Base-by-base conservation (phyloP, 2,888 invertebrate species). In the Salticus scenicus region DNA sequence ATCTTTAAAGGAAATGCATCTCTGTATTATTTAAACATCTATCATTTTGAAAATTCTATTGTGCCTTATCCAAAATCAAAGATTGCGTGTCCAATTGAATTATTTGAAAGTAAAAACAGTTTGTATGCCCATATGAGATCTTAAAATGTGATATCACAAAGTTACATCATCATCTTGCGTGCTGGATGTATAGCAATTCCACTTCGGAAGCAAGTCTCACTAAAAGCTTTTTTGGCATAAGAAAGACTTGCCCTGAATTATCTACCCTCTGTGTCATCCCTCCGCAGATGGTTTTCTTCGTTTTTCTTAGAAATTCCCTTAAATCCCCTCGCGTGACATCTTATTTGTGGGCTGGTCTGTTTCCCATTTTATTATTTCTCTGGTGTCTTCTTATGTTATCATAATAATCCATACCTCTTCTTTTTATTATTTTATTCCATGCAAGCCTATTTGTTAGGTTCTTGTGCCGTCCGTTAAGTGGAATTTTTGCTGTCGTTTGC, bases 181-280 rank as follows among this genome's bases (percentile, higher is more conserved):
- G 57, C 24, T 24, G 57, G 57, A 24, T 24, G 57, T 57, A 57
- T 24, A 20, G 20, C 57, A 57, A 57, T 57, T 57, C 57, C 24
- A 57, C 47, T 17, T 72, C 79, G 73, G 79, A 79, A 80, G 73
- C 72, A 27, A 28, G 41, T 28, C 24, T 72, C 57, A 72, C 79
- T 75, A 75, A 81, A 81, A 81, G 81, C 70, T 69, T 74, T 80
- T 81, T 72, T 57, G 75, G 70, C 71, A n/a, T n/a, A n/a, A n/a
- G 57, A n/a, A 24, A 27, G 51, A 30, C 37, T 30, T 28, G 63
- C 70, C 70, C 71, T 73, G 67, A 73, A 70, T 70, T 75, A n/a
- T n/a, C n/a, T n/a, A 75, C 30, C 75, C 47, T 72, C 70, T 30
- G 33, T 81, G 81, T 81, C 81, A 69, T 81, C 70, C 37, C 37